Percentiles rank a stretch among this genome's conserved stretches.
Conservation (phyloP, 1,140 invertebrate species). For the silkworm (Bombyx mori) region ASM3026992v2 NC_085116.1:10350001-10350500, state of each 20-base stretch:
- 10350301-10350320: conserved; percentile 86
- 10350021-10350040: conserved; percentile 83
- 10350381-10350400: conserved; percentile 82
- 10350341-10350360: conserved; percentile 80
- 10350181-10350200: conserved; percentile 78
- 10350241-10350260: conserved; percentile 86
- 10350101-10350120: conserved; percentile 73
- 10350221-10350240: conserved; percentile 72
- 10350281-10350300: conserved; percentile 90
- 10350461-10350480: conserved; percentile 39
- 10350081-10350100: conserved; percentile 92
- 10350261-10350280: conserved; percentile 82
- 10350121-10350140: conserved; percentile 83
- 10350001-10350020: conserved; percentile 84
- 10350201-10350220: conserved; percentile 78
- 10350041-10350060: conserved; percentile 72
- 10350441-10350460: conserved; percentile 55
- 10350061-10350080: conserved; percentile 86
- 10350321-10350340: conserved; percentile 84
- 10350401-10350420: conserved; percentile 82
- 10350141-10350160: conserved; percentile 89
- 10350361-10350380: conserved; percentile 82
- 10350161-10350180: conserved; percentile 82
- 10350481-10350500: conserved; percentile 47
- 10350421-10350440: conserved; percentile 64